A percentile compares a stretch with the other conserved stretches of the same genome.
Conservation (phyloP, 2,113 vertebrate species). For the Phalacrocorax aristotelis region DNA sequence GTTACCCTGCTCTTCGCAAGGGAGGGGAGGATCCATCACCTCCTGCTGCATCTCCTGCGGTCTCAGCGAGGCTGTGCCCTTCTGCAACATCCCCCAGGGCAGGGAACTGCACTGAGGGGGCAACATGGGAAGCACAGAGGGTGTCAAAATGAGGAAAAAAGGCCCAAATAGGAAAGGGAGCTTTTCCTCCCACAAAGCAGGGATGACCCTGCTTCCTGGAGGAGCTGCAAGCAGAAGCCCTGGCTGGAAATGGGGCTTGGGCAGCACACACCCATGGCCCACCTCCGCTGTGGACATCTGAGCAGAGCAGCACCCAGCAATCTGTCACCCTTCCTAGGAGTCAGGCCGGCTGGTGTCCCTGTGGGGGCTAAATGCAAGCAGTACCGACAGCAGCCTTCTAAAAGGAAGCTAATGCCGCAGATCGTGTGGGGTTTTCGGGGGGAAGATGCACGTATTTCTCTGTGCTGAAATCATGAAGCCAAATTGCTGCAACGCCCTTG, state of each 20-base stretch:
- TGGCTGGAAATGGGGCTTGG: neutral
- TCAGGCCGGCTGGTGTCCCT: neutral
- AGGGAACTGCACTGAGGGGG: neutral
- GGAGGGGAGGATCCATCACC: too few species aligned
- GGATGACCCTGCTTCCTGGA: neutral
- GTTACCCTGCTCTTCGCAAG: neutral
- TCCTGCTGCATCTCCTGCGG: neutral
- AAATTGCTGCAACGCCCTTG: neutral
- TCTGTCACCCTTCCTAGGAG: fast-evolving
- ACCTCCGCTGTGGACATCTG: fast-evolving
- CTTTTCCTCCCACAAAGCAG: neutral
- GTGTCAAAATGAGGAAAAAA: neutral
- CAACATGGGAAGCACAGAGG: too few species aligned
- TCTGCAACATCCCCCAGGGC: fast-evolving
- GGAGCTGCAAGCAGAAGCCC: neutral
- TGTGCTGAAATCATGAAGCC: neutral
- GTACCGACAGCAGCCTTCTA: neutral
- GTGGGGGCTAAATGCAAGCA: fast-evolving
- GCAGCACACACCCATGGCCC: fast-evolving
- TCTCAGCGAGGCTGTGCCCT: neutral
- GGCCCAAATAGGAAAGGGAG: neutral
- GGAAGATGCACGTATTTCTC: neutral
- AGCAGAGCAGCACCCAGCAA: neutral
- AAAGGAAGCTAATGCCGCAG: neutral
- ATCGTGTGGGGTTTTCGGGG: fast-evolving